These are phyloP conservation scores for Phytoseiulus persimilis DNA, from an alignment of 2,888 invertebrate genomes.

Conservation along the genomic window DNA sequence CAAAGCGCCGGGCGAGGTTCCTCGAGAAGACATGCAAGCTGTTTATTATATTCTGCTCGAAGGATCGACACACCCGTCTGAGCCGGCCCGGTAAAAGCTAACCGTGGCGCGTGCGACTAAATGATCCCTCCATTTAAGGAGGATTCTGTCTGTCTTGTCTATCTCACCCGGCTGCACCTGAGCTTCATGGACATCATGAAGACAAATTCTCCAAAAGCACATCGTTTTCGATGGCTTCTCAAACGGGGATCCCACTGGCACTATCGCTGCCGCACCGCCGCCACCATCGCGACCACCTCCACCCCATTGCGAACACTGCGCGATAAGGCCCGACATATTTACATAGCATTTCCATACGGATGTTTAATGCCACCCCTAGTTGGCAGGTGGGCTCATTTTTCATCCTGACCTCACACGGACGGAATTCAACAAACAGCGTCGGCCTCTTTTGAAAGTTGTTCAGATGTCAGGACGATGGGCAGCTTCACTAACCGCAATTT, in stretches of 20 bases:
- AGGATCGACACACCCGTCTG: not conserved
- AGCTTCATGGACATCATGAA: conserved; percentile 5
- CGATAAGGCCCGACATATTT: not conserved
- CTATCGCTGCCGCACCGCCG: not conserved
- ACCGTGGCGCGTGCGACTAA: conserved; percentile 5
- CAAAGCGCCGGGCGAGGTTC: not conserved
- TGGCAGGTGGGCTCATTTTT: not conserved
- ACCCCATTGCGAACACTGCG: not conserved
- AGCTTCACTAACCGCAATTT: not conserved
- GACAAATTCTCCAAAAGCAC: not conserved
- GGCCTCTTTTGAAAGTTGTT: not conserved
- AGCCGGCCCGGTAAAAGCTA: not conserved
- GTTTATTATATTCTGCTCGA: not conserved
- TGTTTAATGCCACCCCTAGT: not conserved
- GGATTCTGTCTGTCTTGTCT: not conserved
- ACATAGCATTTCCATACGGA: not conserved
- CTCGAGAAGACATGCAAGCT: not conserved
- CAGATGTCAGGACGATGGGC: not conserved
- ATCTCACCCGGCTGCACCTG: conserved; percentile 5
- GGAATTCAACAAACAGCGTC: not conserved
- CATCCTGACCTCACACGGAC: not conserved
- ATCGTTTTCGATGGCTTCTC: not conserved
- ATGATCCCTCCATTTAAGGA: not conserved
- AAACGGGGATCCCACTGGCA: not conserved
- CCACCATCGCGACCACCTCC: not conserved